Base-by-base conservation (phyloP, 2,888 invertebrate genomes). In the Carpatolechia fugitivella region DNA sequence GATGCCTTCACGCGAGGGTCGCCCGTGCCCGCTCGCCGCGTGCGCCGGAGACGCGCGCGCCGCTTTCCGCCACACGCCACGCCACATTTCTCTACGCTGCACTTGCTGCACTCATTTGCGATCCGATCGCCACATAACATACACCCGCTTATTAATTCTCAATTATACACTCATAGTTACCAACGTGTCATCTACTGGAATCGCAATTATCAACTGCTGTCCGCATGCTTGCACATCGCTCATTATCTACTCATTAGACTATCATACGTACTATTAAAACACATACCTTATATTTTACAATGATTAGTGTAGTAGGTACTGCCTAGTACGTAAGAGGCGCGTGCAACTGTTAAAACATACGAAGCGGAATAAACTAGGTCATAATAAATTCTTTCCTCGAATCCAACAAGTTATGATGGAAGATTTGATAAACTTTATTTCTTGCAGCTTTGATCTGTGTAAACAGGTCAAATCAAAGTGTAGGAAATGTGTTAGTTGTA, bases 391-490 rank as follows among this genome's bases (percentile, higher is more conserved):
- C 75, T 68, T 77, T 76, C 76, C 66, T 60, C 64, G 70, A 75
- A 76, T 75, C 69, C 64, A 73, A 65, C 65, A 61, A 76, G 68
- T 71, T 76, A 73, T 76, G 79, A 80, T 75, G 70, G 72, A 64
- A 76, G 72, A 82, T 85, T 82, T 83, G 78, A 81, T 84, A 80
- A 85, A 83, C 77, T 82, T 83, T 82, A 83, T 84, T 77, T 76
- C 74, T 72, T 72, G 66, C 65, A 59, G 72, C 88, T 89, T 89
- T 89, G 89, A 89, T 89, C 87, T 86, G 76, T 76, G 80, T 83
- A 85, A 85, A 87, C 85, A 80, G 82, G 78, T 82, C 78, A 78
- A 86, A 83, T 85, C 84, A 88, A 87, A 88, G 85, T 80, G 82
- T 86, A 82, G 82, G 85, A 87, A 85, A 85, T 79, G 84, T 86